Evolutionary conservation across 2,888 invertebrate genomes (phyloP).

Genomic region (Drosophila demipolita): DNA sequence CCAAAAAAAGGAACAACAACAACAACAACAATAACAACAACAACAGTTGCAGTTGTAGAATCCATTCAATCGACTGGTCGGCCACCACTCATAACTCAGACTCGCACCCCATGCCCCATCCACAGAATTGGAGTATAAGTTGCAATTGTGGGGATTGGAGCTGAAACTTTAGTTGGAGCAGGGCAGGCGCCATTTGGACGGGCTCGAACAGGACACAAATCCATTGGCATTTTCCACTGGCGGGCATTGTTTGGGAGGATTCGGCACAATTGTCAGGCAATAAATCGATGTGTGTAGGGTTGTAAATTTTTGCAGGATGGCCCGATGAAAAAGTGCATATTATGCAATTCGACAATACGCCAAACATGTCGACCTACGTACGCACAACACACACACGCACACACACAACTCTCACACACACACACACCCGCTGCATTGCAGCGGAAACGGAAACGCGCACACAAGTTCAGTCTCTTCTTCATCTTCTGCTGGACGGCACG

Average conservation of each 20-base stretch:
- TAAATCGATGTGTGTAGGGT: constrained; percentile 84
- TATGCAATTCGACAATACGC: constrained; percentile 83
- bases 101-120: constrained; percentile 14
- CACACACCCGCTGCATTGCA: constrained; percentile 32
- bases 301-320: constrained; percentile 82
- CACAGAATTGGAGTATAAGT: not conserved
- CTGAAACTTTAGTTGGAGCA: constrained; percentile 2
- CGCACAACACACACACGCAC: constrained; percentile 46
- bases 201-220: constrained; percentile 65
- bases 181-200: constrained; percentile 59
- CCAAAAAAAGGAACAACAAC: constrained; percentile 33
- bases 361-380: constrained; percentile 77
- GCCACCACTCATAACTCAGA: constrained; percentile 73
- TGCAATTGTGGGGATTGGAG: constrained; percentile 4
- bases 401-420: not conserved
- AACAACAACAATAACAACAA: constrained; percentile 20
- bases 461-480: constrained; percentile 70
- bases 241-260: constrained; percentile 63
- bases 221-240: constrained; percentile 62
- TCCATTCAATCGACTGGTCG: constrained; percentile 70
- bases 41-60: constrained; percentile 48
- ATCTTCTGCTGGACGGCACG: constrained; percentile 42
- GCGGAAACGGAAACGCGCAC: constrained; percentile 70
- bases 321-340: constrained; percentile 82
- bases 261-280: constrained; percentile 84